Conservation (phyloP, 2,888 invertebrate genomes). For the Caenorhabditis sp. region DNA sequence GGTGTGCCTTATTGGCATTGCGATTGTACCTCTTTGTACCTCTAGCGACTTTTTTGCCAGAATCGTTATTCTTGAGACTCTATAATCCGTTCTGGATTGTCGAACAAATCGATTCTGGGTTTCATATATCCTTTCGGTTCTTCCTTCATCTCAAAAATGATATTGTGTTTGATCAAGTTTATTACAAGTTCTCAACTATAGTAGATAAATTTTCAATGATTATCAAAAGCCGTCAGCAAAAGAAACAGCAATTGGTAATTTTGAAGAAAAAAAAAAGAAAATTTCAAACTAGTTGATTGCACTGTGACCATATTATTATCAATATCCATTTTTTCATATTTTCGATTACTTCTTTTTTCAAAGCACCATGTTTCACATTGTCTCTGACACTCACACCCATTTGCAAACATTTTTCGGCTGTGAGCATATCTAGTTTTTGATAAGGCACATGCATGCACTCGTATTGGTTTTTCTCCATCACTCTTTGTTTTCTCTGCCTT, state of each 20-base stretch:
- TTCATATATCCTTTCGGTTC: no score
- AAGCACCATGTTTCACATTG: slow-evolving; percentile 10
- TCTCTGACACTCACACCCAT: slow-evolving; percentile 13
- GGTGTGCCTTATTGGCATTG: slow-evolving; percentile 1
- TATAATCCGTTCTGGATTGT: neutral
- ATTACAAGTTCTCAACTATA: no score
- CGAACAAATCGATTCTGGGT: no score
- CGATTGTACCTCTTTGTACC: neutral
- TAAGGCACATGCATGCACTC: slow-evolving; percentile 44
- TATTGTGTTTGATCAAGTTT: no score
- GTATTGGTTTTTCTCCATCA: slow-evolving; percentile 12
- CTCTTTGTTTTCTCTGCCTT: slow-evolving; percentile 9
- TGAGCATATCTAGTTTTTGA: slow-evolving; percentile 44
- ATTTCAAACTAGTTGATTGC: no score
- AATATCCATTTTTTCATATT: neutral
- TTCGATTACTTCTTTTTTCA: neutral
- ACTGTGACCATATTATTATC: no score
- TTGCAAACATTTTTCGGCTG: slow-evolving; percentile 37
- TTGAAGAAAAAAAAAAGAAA: no score
- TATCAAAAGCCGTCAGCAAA: no score
- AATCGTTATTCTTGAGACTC: neutral
- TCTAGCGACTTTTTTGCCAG: neutral
- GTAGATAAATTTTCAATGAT: no score
- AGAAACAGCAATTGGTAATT: no score
- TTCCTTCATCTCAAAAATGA: no score